These are phyloP conservation scores for Tetraodon nigroviridis DNA, from an alignment of 2,113 vertebrate species.

Conservation along the genomic window DNA sequence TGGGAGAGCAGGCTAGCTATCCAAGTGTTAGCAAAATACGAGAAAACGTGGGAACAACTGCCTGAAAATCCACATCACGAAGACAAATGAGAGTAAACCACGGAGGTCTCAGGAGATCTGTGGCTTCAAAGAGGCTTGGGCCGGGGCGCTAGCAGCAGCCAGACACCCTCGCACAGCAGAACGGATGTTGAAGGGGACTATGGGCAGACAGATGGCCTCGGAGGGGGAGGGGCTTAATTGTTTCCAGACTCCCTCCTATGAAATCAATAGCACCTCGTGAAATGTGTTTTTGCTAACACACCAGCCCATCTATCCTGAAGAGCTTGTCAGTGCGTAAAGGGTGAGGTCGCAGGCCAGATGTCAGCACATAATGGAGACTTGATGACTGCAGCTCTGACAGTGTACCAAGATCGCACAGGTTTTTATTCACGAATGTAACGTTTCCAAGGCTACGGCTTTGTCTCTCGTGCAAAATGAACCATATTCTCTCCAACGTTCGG, in stretches of 20 bases:
- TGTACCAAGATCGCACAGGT: too few relatives aligned
- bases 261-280: conserved; percentile 49
- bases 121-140: conserved; percentile 27
- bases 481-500: too few relatives aligned
- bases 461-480: neutral
- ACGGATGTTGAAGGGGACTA: conserved; percentile 20
- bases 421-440: too few relatives aligned
- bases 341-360: conserved; percentile 27
- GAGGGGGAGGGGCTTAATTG: conserved; percentile 32
- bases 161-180: conserved; percentile 12
- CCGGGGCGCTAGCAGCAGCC: conserved; percentile 14
- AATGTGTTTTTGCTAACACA: conserved; percentile 39
- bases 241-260: conserved; percentile 13
- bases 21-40: neutral
- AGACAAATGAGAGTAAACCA: conserved; percentile 26
- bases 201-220: conserved; percentile 23
- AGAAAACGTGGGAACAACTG: conserved; percentile 2
- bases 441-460: neutral
- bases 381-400: neutral
- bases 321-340: conserved; percentile 27
- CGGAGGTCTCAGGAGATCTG: conserved; percentile 6
- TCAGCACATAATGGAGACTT: neutral
- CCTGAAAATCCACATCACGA: conserved; percentile 1
- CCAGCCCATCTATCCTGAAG: conserved; percentile 22
- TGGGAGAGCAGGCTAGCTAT: neutral